Evolutionary conservation across 2,888 invertebrate genomes (phyloP).

Genomic region (Urechis unicinctus): DNA sequence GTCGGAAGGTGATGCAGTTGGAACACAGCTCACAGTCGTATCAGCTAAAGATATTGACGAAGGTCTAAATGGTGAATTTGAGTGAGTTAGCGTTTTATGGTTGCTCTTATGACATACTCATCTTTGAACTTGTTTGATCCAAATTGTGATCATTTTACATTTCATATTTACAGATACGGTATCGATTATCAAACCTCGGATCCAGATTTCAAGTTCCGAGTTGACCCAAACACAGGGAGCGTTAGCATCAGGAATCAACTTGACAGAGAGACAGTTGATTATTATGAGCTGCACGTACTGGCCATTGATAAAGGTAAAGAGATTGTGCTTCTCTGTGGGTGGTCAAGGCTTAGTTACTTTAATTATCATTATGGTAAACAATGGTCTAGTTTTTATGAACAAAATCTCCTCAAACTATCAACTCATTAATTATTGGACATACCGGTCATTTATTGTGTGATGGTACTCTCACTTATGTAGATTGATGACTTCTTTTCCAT

Average conservation of each 20-base stretch:
- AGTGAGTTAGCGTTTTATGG: conserved; percentile 26
- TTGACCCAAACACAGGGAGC: conserved; percentile 24
- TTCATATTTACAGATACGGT: conserved; percentile 18
- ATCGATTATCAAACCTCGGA: conserved; percentile 22
- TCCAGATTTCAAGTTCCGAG: conserved; percentile 12
- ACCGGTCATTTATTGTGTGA: neutral
- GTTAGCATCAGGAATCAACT: conserved; percentile 22
- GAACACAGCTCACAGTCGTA: conserved; percentile 84
- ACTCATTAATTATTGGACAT: neutral
- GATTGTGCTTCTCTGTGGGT: neutral
- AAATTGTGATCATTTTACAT: neutral
- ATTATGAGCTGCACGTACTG: conserved; percentile 32
- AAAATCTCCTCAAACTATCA: too few species aligned
- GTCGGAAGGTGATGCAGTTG: conserved; percentile 81
- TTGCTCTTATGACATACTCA: neutral
- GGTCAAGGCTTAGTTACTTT: neutral
- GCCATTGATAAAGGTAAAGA: conserved; percentile 43
- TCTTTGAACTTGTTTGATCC: neutral
- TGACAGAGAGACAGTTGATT: conserved; percentile 31
- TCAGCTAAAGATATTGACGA: conserved; percentile 94
- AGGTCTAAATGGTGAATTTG: conserved; percentile 59
- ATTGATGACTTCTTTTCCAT: neutral
- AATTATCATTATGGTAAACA: too few species aligned
- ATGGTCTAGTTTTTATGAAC: too few species aligned
- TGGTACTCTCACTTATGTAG: neutral